Percentiles rank a stretch among this genome's conserved stretches.
phyloP scores from a whole-genome alignment of 2,888 invertebrate genomes.

The Conchocele bisecta region DNA sequence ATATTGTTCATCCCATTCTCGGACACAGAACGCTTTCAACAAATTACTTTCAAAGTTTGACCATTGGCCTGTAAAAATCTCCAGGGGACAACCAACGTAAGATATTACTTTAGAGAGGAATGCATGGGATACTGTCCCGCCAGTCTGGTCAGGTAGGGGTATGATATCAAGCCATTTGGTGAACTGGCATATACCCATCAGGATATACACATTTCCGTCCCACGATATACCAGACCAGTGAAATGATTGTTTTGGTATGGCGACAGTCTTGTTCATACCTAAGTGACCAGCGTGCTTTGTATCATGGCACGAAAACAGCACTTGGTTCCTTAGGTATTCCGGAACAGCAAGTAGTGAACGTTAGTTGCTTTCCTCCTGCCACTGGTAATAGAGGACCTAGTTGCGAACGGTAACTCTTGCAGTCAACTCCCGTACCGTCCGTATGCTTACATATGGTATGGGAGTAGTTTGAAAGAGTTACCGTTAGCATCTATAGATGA shows the following conservation, averaged over 20 bases:
- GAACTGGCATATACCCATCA: conserved; percentile 36
- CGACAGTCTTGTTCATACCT: conserved; percentile 14
- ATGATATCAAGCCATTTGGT: conserved; percentile 39
- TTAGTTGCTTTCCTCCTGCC: no score
- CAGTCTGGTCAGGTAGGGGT: conserved; percentile 24
- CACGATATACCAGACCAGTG: conserved; percentile 18
- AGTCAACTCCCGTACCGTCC: no score
- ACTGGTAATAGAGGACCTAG: no score
- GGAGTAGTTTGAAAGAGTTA: no score
- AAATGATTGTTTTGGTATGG: conserved; percentile 4
- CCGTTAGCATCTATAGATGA: no score
- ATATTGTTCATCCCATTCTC: not conserved
- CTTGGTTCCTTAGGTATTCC: no score
- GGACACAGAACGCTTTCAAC: conserved; percentile 14
- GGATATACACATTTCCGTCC: conserved; percentile 22
- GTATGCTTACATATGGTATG: no score
- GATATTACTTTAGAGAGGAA: conserved; percentile 13
- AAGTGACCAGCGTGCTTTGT: no score
- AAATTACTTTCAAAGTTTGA: conserved; percentile 30
- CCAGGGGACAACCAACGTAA: conserved; percentile 43
- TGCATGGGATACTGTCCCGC: conserved; percentile 13
- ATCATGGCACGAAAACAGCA: no score
- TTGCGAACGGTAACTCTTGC: no score
- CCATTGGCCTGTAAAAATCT: conserved; percentile 45
- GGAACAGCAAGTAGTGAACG: no score